A percentile compares a stretch with the other conserved stretches of the same genome.
Conservation (phyloP, 2,888 invertebrate species). For the Ashinkailepas kermadecensis region DNA sequence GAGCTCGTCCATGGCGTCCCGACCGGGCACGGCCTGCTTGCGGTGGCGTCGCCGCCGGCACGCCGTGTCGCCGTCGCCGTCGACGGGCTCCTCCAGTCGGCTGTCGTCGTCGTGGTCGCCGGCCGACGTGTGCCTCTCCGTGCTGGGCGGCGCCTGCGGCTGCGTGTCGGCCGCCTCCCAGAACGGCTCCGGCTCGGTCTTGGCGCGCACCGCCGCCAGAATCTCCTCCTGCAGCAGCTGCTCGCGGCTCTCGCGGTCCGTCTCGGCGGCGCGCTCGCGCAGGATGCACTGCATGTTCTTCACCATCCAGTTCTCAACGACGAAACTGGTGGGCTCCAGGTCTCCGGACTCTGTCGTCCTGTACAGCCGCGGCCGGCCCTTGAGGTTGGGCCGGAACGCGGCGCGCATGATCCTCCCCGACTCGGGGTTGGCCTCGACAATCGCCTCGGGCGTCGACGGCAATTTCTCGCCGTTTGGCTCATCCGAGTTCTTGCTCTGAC, state of each 20-base stretch:
- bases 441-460: no score
- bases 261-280: background rate
- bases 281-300: background rate
- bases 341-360: no score
- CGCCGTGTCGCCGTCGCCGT: background rate
- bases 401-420: background rate
- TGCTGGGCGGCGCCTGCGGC: background rate
- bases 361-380: background rate
- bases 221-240: conserved; percentile 15
- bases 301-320: background rate
- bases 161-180: background rate
- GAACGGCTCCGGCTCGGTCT: background rate
- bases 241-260: conserved; percentile 5
- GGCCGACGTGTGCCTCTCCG: background rate
- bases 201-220: background rate
- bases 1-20: background rate
- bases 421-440: background rate
- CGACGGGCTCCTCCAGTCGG: no score
- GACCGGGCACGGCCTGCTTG: background rate
- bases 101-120: background rate
- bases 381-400: background rate
- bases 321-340: background rate
- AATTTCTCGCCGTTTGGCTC: no score
- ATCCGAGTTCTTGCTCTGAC: background rate
- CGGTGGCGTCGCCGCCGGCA: background rate